Conservation (phyloP, 35 echinoderm and acorn worm species). For the Strongylocentrotus purpuratus region DNA sequence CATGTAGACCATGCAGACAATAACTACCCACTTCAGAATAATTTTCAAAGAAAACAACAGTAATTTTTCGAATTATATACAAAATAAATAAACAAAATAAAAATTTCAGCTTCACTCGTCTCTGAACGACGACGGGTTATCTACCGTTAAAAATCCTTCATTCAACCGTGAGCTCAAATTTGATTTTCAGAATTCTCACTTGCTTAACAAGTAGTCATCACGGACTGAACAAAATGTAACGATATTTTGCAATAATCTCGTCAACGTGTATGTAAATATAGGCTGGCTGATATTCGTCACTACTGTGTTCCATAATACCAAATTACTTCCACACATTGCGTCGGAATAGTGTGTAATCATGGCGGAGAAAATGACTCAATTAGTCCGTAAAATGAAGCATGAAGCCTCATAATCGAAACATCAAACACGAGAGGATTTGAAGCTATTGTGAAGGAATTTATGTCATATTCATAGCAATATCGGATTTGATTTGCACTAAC, state of each 20-base stretch:
- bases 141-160: background rate
- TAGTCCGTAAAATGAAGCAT: background rate
- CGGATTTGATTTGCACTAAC: background rate
- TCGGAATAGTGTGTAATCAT: background rate
- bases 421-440: background rate
- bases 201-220: background rate
- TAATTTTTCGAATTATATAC: no score
- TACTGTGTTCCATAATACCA: background rate
- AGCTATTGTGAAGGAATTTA: conserved; percentile 4
- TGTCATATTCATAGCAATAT: background rate
- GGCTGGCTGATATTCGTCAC: background rate
- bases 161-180: background rate
- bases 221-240: background rate
- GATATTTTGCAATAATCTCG: background rate
- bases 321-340: background rate
- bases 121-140: background rate
- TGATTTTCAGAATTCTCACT: background rate
- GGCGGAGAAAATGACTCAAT: background rate
- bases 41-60: no score
- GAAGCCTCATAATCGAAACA: background rate
- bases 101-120: background rate
- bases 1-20: no score
- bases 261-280: background rate
- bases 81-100: no score
- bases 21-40: no score